Evolutionary conservation across 2,888 invertebrate genomes (phyloP), one percentile per base, ranked within the genome.

Genomic region (Ormia ochracea): DNA sequence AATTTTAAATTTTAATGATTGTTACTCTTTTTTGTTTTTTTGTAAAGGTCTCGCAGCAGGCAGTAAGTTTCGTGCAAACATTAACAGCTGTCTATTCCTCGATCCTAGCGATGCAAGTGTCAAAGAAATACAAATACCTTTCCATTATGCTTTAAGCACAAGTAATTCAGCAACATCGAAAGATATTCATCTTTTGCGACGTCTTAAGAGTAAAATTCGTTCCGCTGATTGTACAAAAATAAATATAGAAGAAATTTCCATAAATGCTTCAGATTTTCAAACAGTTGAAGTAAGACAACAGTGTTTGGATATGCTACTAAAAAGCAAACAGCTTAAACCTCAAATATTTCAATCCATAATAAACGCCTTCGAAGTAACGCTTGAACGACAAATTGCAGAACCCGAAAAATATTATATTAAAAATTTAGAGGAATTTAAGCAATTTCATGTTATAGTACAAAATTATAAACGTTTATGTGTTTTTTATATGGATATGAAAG

Each of bases 91-190:
- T 85, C 92, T 96, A 1, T 93, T 98, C 63, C 91, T 98, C 50
- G 96, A 97, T 88, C 93, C 95, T 1, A 86, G 84, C 78, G 94
- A 95, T 87, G 96, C 96, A 0, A 92, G 93, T 84, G 89, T 98
- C 0, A 96, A 95, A 87, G 95, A 94, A 86, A 92, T 98, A 81
- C 91, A 91, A 79, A 94, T 98, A 84, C 98, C 98, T 23, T 98
- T 98, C 88, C 97, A 97, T 89, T 95, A 94, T 88, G 95, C 96
- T 0, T 91, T 98, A 43, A 95, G 95, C 87, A 96, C 95, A 83
- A 95, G 94, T 87, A 96, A 96, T 89, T 96, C 96, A 74, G 94
- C 94, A 84, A 93, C 95, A 84, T 95, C 96, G 0, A 93, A 96
- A 83, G 98, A 98, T 89, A 92, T 97, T 66, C 96, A 98, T 90